These are phyloP conservation scores for Ochropacha duplaris DNA, from an alignment of 2,888 invertebrate species.

Conservation along the genomic window DNA sequence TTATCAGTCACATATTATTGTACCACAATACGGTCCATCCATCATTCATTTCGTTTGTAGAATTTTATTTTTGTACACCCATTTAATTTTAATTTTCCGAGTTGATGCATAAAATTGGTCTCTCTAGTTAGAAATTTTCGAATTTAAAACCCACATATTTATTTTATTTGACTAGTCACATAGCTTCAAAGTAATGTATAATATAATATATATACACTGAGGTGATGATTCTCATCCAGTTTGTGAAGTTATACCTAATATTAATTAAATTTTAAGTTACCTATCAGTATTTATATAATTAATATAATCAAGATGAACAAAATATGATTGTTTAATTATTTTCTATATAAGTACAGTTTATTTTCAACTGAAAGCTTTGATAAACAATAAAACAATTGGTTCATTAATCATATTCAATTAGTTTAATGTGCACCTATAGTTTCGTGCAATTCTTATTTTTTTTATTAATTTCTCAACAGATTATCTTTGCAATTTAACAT, in stretches of 20 bases:
- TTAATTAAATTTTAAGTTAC: slow-evolving; percentile 29
- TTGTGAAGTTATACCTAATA: slow-evolving; percentile 27
- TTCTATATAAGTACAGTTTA: neutral
- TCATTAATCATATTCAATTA: neutral
- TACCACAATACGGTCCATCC: slow-evolving; percentile 11
- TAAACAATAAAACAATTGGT: neutral
- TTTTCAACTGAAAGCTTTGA: neutral
- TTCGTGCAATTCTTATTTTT: slow-evolving; percentile 16
- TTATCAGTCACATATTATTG: slow-evolving; percentile 22
- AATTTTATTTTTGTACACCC: slow-evolving; percentile 10
- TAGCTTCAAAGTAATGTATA: slow-evolving; percentile 22
- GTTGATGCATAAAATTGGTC: slow-evolving; percentile 16
- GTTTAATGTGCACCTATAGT: neutral
- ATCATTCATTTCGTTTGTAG: slow-evolving; percentile 15
- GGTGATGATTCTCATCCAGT: slow-evolving; percentile 33
- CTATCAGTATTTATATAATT: slow-evolving; percentile 47
- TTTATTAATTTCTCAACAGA: slow-evolving; percentile 39
- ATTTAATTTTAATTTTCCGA: neutral
- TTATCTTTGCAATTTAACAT: slow-evolving; percentile 37
- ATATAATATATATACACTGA: slow-evolving; percentile 7
- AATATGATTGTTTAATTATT: neutral
- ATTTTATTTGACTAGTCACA: slow-evolving; percentile 44
- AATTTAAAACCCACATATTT: slow-evolving; percentile 29
- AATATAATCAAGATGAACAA: slow-evolving; percentile 9
- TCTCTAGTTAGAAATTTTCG: slow-evolving; percentile 32